A percentile compares a stretch with the other conserved stretches of the same genome.
Evolutionary conservation across 2,888 invertebrate species (phyloP).

Genomic region (Aquatica leii): DNA sequence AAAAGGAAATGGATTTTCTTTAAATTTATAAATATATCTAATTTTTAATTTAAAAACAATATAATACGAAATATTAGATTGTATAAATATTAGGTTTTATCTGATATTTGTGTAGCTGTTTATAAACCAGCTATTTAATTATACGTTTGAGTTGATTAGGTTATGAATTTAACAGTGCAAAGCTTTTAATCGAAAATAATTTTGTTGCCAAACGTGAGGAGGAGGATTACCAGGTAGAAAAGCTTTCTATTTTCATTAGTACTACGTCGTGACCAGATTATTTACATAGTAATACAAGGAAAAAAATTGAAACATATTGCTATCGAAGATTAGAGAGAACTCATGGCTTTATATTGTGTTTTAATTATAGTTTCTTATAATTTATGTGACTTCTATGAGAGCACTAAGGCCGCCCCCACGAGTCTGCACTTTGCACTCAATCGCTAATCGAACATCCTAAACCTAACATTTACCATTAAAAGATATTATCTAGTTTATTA

Average conservation of each 20-base stretch:
- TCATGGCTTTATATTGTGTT: slow-evolving; percentile 29
- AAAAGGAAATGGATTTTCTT: too few species aligned
- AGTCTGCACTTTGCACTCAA: slow-evolving; percentile 28
- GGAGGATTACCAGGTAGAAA: slow-evolving; percentile 11
- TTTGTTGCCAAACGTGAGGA: slow-evolving; percentile 1
- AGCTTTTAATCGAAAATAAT: too few species aligned
- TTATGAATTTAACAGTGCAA: too few species aligned
- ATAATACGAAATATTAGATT: too few species aligned
- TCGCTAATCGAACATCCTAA: slow-evolving; percentile 15
- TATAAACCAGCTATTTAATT: too few species aligned
- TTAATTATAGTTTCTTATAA: slow-evolving; percentile 30
- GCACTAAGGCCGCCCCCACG: slow-evolving; percentile 26
- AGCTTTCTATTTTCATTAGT: slow-evolving; percentile 28
- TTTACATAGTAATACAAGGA: slow-evolving; percentile 21
- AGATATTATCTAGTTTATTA: slow-evolving; percentile 2
- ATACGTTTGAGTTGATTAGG: too few species aligned
- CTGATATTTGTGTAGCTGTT: too few species aligned
- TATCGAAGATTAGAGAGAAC: slow-evolving; percentile 26
- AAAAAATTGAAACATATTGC: slow-evolving; percentile 24
- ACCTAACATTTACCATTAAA: slow-evolving; percentile 17
- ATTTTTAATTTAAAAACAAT: too few species aligned
- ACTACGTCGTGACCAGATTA: slow-evolving; percentile 34
- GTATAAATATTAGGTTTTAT: too few species aligned
- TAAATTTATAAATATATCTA: too few species aligned
- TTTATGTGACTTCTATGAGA: slow-evolving; percentile 32